Conservation (phyloP, 2,888 invertebrate genomes). For the Latrodectus hesperus region DNA sequence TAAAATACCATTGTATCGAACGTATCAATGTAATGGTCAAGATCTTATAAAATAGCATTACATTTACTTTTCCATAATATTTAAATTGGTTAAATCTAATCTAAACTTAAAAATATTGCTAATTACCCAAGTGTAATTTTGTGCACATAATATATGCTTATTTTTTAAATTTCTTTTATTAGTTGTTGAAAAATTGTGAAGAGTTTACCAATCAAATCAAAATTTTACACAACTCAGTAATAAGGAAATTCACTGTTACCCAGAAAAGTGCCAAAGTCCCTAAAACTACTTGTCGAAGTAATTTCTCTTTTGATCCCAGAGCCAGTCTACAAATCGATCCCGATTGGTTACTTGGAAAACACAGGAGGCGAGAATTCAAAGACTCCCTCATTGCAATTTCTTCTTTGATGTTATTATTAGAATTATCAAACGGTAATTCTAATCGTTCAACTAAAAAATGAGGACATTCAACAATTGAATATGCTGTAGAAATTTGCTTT, state of each 20-base stretch:
- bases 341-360: constrained; percentile 49
- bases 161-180: background rate
- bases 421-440: background rate
- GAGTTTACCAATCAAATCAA: constrained; percentile 15
- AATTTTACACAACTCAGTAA: constrained; percentile 13
- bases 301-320: background rate
- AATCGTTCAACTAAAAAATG: too few relatives aligned
- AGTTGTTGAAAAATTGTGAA: constrained; percentile 30
- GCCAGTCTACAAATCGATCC: constrained; percentile 47
- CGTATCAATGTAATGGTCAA: too few relatives aligned
- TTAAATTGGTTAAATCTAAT: background rate
- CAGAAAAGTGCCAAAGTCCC: constrained; percentile 15
- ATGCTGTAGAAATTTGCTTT: too few relatives aligned
- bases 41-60: too few relatives aligned
- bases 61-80: too few relatives aligned
- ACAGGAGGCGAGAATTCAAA: constrained; percentile 36
- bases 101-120: background rate
- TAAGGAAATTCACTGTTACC: constrained; percentile 18
- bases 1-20: too few relatives aligned
- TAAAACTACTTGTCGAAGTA: background rate
- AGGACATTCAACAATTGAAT: too few relatives aligned
- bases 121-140: too few relatives aligned
- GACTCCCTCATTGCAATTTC: constrained; percentile 48
- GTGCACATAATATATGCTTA: too few relatives aligned
- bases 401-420: constrained; percentile 34